Evolutionary conservation across 2,113 vertebrate species (phyloP).

Genomic region (Aspiorhynchus laticeps): DNA sequence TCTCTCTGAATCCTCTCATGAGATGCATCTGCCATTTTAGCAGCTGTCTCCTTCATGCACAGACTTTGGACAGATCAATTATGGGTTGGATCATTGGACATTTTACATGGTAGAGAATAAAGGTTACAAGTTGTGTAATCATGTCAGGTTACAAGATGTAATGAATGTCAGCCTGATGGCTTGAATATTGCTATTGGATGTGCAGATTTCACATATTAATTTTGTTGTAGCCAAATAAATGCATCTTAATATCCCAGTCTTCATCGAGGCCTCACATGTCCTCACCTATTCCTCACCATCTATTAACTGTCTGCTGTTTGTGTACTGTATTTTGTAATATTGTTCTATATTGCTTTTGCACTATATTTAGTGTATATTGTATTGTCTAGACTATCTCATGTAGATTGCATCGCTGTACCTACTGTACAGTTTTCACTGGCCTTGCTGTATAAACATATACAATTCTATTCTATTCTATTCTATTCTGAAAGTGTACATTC

Average conservation of each 20-base stretch:
- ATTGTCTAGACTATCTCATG: neutral
- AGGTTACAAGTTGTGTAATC: neutral
- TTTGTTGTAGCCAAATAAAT: neutral
- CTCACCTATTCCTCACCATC: neutral
- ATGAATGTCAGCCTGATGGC: conserved; percentile 9
- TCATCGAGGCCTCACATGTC: neutral
- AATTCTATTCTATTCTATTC: neutral
- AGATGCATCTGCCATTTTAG: conserved; percentile 26
- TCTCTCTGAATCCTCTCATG: conserved; percentile 43
- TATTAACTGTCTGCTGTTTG: neutral
- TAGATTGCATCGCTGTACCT: neutral
- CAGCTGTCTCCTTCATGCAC: neutral
- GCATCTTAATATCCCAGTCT: neutral
- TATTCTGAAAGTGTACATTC: neutral
- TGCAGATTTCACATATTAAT: neutral
- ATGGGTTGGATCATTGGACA: neutral
- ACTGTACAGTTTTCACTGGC: neutral
- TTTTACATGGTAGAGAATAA: neutral
- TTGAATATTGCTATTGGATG: neutral
- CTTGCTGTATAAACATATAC: neutral
- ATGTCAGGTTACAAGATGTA: neutral
- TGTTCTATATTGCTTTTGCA: neutral
- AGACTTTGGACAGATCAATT: neutral
- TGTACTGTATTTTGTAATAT: neutral
- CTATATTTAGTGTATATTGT: neutral